These are phyloP conservation scores for Heterocephalus glaber DNA, from an alignment of 2,113 vertebrate species.

Conservation along the genomic window DNA sequence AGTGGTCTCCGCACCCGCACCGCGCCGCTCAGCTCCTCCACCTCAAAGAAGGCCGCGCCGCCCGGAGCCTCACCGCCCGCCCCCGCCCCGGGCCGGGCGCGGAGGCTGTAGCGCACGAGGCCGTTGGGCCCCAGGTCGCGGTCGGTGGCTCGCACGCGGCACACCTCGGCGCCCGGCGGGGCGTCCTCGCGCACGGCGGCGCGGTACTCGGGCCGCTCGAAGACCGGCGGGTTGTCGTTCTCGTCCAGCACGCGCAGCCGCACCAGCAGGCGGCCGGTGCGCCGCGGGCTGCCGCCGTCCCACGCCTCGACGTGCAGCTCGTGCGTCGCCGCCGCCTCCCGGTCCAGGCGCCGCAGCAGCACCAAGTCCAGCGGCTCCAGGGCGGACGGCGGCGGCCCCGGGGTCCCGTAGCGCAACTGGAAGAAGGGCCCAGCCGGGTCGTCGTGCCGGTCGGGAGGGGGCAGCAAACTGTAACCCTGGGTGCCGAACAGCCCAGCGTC, in stretches of 20 bases:
- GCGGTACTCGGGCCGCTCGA: conserved; percentile 90
- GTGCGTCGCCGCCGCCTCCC: conserved; percentile 87
- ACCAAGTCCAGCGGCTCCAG: conserved; percentile 88
- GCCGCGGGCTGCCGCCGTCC: conserved; percentile 91
- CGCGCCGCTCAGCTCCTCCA: conserved; percentile 88
- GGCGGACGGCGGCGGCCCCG: neutral
- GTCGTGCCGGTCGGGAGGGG: neutral
- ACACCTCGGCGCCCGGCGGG: conserved; percentile 84
- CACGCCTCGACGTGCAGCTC: conserved; percentile 90
- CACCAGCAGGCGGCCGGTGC: conserved; percentile 86
- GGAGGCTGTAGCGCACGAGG: conserved; percentile 88
- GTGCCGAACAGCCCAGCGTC: conserved; percentile 89
- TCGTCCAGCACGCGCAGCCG: conserved; percentile 90
- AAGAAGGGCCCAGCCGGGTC: conserved; percentile 71
- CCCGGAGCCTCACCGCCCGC: neutral
- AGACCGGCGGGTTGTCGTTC: conserved; percentile 93
- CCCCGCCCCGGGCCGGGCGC: conserved; percentile 82
- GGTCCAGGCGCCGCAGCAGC: conserved; percentile 87
- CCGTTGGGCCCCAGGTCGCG: conserved; percentile 90
- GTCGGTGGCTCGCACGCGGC: conserved; percentile 90
- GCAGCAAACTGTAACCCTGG: conserved; percentile 89
- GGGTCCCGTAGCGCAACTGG: conserved; percentile 77
- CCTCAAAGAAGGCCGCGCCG: conserved; percentile 82
- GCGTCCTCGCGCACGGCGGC: conserved; percentile 88
- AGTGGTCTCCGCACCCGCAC: conserved; percentile 88